Evolutionary conservation across 2,888 invertebrate species (phyloP), one percentile per base, ranked within the genome.

Genomic region (Molorchus minor): DNA sequence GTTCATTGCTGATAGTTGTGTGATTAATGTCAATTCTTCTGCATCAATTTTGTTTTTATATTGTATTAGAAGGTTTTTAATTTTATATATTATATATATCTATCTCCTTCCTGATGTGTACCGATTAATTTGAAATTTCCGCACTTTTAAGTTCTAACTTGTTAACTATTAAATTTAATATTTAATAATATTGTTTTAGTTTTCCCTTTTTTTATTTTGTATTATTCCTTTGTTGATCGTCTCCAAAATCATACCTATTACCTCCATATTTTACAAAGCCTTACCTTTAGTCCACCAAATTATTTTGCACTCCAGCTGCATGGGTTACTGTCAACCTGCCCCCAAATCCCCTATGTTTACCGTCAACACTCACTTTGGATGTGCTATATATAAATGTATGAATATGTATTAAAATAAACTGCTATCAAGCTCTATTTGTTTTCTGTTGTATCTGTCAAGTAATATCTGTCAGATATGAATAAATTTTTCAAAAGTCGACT

Each of bases 321-420:
- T 79, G 79, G 77, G 76, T 76, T 75, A 70, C 67, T 65, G 25
- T 73, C 68, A 66, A 68, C 72, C 72, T 75, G 70, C 73, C 73
- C 71, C 67, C 60, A 66, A 64, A 61, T 64, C 56, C 68, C 68
- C 76, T 75, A 77, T 77, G 73, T 79, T 79, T 79, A 79, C 78
- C 77, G 74, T 77, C 75, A 76, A 77, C 76, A 79, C 78, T 80
- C 80, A 81, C 80, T 80, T 80, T 81, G 81, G 80, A 81, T 81
- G 80, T 81, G 80, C 81, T 81, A 81, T 81, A 79, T 80, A 80
- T 80, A 80, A 80, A 80, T 81, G 81, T 81, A 81, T 80, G 80
- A 80, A 81, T 80, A 81, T 81, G 80, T 81, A 81, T 80, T 80
- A 78, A 80, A 77, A 79, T 80, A 80, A 80, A 79, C 78, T 79